phyloP scores from a whole-genome alignment of 1,140 invertebrate species.

The Eumaeus atala region DNA sequence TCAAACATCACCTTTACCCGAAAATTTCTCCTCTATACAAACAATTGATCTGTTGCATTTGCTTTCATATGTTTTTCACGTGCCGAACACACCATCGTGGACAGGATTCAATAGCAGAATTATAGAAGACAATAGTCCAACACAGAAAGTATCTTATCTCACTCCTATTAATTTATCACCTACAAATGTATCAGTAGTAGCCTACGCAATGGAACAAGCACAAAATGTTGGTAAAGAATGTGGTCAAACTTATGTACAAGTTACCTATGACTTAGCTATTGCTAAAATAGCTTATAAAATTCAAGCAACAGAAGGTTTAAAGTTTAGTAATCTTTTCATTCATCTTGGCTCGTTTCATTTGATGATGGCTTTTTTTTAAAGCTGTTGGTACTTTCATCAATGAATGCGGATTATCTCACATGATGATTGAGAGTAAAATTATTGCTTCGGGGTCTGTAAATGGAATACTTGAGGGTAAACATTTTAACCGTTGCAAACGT shows the following conservation, averaged over 20 bases:
- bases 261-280: slow-evolving; percentile 49
- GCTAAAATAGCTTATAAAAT: slow-evolving; percentile 50
- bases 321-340: slow-evolving; percentile 61
- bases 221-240: slow-evolving; percentile 21
- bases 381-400: slow-evolving; percentile 59
- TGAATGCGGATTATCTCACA: slow-evolving; percentile 50
- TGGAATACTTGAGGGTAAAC: slow-evolving; percentile 50
- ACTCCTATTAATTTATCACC: slow-evolving; percentile 46
- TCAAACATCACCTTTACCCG: background rate
- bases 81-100: slow-evolving; percentile 26
- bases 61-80: slow-evolving; percentile 12
- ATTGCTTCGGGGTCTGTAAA: slow-evolving; percentile 59
- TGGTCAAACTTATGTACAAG: slow-evolving; percentile 27
- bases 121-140: slow-evolving; percentile 22
- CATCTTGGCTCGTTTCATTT: slow-evolving; percentile 65
- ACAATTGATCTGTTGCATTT: slow-evolving; percentile 6
- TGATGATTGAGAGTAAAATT: slow-evolving; percentile 52
- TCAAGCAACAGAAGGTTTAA: slow-evolving; percentile 37
- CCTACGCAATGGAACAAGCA: slow-evolving; percentile 40
- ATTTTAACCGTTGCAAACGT: slow-evolving; percentile 44
- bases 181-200: slow-evolving; percentile 38
- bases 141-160: slow-evolving; percentile 41
- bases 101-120: slow-evolving; percentile 31
- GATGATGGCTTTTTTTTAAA: slow-evolving; percentile 65
- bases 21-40: slow-evolving; percentile 10